phyloP scores from a whole-genome alignment of 2,888 invertebrate genomes.

The Lepidochrysops patricia region DNA sequence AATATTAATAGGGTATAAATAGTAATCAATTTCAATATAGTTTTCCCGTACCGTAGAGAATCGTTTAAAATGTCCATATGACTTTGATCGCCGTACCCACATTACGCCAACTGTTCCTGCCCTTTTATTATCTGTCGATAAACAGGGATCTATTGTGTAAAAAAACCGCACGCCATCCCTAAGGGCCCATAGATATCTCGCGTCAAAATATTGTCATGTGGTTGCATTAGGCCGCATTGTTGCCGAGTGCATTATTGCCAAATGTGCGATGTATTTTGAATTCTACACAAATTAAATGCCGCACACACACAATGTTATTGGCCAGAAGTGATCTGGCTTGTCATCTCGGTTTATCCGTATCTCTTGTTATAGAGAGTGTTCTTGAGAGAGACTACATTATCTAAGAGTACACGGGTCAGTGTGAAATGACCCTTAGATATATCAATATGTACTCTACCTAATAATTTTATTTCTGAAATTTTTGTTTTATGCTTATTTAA shows the following conservation, averaged over 20 bases:
- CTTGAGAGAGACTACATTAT: too few species aligned
- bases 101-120: slow-evolving; percentile 62
- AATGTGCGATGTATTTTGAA: slow-evolving; percentile 36
- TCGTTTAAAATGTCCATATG: slow-evolving; percentile 44
- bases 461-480: too few species aligned
- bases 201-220: slow-evolving; percentile 73
- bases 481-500: too few species aligned
- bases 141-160: slow-evolving; percentile 61
- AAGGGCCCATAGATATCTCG: slow-evolving; percentile 59
- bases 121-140: slow-evolving; percentile 67
- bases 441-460: too few species aligned
- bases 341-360: too few species aligned
- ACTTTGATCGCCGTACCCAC: slow-evolving; percentile 69
- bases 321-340: too few species aligned
- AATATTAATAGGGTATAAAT: not conserved
- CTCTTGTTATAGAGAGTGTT: too few species aligned
- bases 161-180: slow-evolving; percentile 56
- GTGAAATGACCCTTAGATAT: too few species aligned
- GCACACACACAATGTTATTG: not conserved
- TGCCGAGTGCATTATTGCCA: slow-evolving; percentile 49
- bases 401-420: too few species aligned
- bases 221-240: slow-evolving; percentile 61
- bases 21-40: not conserved
- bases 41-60: slow-evolving; percentile 17
- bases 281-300: not conserved